Conservation (phyloP, 2,797 vertebrate genomes). For the Phoxinus dragarum region DNA sequence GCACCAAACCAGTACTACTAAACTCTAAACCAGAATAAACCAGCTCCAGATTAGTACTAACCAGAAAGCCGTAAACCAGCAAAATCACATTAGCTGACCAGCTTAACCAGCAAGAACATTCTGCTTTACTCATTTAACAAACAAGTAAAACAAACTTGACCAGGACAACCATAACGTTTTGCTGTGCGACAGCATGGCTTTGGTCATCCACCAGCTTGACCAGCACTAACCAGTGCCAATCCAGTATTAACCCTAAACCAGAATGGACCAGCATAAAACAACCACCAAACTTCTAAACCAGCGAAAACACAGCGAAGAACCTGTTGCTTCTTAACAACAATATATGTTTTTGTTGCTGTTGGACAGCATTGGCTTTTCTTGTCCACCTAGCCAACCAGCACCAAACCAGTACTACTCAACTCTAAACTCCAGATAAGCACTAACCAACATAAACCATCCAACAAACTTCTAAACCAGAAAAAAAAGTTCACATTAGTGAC, state of each 20-base stretch:
- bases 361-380: background rate
- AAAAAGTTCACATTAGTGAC: background rate
- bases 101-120: background rate
- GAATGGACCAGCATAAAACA: background rate
- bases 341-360: background rate
- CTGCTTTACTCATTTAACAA: background rate
- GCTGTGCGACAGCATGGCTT: background rate
- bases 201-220: background rate
- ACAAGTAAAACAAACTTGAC: too few species aligned
- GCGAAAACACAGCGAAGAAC: background rate
- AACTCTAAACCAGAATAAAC: background rate
- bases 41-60: background rate
- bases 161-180: background rate
- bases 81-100: slow-evolving; percentile 1
- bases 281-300: background rate
- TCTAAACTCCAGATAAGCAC: too few species aligned
- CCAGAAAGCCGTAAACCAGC: background rate
- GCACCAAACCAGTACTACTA: background rate
- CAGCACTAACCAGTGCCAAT: background rate
- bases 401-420: background rate
- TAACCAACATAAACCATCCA: background rate
- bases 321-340: background rate
- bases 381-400: background rate
- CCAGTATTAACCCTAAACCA: background rate
- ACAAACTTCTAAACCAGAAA: background rate